Base-by-base conservation (phyloP, 2,797 vertebrate species). In the Emys orbicularis region DNA sequence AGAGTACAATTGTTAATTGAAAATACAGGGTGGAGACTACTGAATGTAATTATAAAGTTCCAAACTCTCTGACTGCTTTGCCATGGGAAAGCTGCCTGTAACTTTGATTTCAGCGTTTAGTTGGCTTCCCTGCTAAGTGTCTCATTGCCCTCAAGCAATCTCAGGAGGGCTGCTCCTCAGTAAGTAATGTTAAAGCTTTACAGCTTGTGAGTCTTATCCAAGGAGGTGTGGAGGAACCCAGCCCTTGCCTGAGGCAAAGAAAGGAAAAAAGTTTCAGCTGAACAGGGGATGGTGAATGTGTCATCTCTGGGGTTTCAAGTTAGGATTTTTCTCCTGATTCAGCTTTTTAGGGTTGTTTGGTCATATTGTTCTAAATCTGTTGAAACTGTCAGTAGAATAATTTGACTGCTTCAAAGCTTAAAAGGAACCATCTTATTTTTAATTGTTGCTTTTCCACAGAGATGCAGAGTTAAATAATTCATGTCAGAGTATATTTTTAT, bases 51-150 rank as follows among this genome's bases (percentile, higher is more conserved):
- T 97, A 97, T 54, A 95, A 93, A 86, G 86, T 81, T 91, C 79
- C 87, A 44, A 90, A 89, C 44, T 65, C 52, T 86, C 95, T 65
- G 84, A 94, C 86, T 91, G 94, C 68, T 93, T 87, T 81, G 90
- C 92, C 92, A 87, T 97, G 97, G 96, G 97, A 98, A 98, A 97
- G 95, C 95, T 95, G 79, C 87, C 87, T 74, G 49, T 93, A 97
- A 96, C 91, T 81, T 91, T 89, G 79, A 94, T 96, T 92, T 94
- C 50, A 5, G 50, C 23, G 79, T 95, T 47, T 31, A 61, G 79
- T 50, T 61, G 93, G 81, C 85, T 98, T 97, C 94, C 87, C 85
- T 94, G 91, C 81, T 94, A 96, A 79, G 77, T 91, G 91, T 61
- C 92, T 97, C 83, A 87, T 41, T 82, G 84, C 94, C 96, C 87